phyloP scores from a whole-genome alignment of 2,113 vertebrate genomes.

The Lampris incognitus region DNA sequence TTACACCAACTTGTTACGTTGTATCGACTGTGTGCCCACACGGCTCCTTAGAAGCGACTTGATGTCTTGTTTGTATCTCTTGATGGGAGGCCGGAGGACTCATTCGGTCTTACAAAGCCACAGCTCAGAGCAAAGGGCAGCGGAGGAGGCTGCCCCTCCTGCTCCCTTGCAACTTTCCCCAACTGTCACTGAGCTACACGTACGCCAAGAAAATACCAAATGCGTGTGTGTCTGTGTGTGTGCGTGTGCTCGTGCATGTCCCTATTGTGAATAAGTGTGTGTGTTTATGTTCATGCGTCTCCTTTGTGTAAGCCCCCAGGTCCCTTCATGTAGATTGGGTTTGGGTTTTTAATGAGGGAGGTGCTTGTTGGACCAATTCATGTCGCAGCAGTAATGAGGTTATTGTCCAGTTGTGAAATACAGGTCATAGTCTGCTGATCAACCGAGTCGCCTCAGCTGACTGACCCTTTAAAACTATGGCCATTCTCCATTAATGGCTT shows the following conservation, averaged over 20 bases:
- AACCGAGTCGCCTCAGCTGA: constrained; percentile 42
- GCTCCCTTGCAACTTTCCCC: constrained; percentile 48
- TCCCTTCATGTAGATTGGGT: constrained; percentile 38
- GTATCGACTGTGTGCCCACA: not conserved
- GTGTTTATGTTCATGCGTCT: constrained; percentile 5
- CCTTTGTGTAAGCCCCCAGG: constrained; percentile 30
- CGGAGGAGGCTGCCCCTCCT: constrained; percentile 55
- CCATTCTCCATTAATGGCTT: constrained; percentile 15
- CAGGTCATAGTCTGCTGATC: constrained; percentile 48
- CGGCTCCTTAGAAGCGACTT: not conserved
- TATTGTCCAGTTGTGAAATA: constrained; percentile 51
- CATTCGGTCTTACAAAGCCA: constrained; percentile 19
- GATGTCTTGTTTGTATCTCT: constrained; percentile 16
- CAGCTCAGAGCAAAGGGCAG: constrained; percentile 43
- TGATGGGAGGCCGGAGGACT: constrained; percentile 30
- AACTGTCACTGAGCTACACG: constrained; percentile 56
- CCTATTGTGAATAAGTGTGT: constrained; percentile 2
- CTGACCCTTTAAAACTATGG: not conserved
- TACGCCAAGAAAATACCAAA: constrained; percentile 38
- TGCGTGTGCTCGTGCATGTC: constrained; percentile 11
- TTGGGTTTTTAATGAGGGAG: constrained; percentile 62
- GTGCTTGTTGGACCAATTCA: constrained; percentile 46
- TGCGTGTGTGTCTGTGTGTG: constrained; percentile 10
- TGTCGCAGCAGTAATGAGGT: constrained; percentile 36
- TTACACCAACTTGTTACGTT: not conserved